Evolutionary conservation across 2,113 vertebrate species (phyloP), one percentile per base, ranked within the genome.

Genomic region (Cyprinodon variegatus): DNA sequence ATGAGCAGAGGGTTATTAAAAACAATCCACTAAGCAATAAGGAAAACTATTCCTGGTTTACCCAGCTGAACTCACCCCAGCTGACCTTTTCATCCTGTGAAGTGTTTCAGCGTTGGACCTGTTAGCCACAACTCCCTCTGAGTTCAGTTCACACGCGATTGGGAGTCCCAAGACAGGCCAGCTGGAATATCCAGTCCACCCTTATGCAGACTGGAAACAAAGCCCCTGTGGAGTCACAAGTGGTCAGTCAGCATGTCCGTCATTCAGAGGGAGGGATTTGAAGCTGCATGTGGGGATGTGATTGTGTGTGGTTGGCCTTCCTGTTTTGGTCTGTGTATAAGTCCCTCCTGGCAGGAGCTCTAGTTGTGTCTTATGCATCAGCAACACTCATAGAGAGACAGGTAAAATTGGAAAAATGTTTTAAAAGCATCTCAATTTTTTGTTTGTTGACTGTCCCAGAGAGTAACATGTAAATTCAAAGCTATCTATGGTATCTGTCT

Each of bases 301-400:
- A 41, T 63, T 67, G 72, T 59, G 65, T 57, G 36, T 61, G 59
- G 7, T n/a, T 29, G 8, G 61, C 0, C 89, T 97, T 98, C 96
- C 96, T 97, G 96, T 97, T 97, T 97, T 94, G 94, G 92, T 92
- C 92, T 59, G 87, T 79, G 88, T 93, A 90, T 93, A 82, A 87
- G 92, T 90, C 89, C 92, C 95, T 96, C 96, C 95, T 94, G 95
- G 86, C 90, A 77, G 11, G 88, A 60, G 61, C 14, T 62, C 43
- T 45, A 90, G 83, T 53, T 91, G 95, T 94, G 94, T 93, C 93
- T 93, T 59, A 94, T 82, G 82, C 79, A 93, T 85, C 85, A 88
- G 41, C 57, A 76, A 41, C 9, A 41, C 5, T 6, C 41, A 41
- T 9, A 41, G 41, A 41, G 41, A 41, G 41, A 41, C 41, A 41